These are phyloP conservation scores for Etheostoma nigrum DNA, from an alignment of 2,797 vertebrate genomes.

Conservation along the genomic window DNA sequence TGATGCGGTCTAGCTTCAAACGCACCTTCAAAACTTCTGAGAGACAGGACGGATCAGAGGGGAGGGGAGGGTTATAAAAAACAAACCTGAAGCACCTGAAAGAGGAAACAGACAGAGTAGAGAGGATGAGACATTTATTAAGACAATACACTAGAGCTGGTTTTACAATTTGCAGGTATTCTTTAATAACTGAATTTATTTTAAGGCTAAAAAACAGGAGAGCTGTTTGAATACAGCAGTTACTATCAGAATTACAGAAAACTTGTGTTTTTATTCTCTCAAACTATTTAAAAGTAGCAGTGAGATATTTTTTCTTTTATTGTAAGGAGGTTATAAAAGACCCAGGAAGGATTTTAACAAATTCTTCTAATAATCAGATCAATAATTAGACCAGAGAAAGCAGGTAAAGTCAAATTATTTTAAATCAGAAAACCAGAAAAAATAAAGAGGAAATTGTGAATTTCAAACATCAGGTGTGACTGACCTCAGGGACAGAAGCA, in stretches of 20 bases:
- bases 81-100: slow-evolving; percentile 43
- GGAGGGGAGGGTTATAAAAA: slow-evolving; percentile 42
- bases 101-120: background rate
- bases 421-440: background rate
- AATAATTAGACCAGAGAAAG: background rate
- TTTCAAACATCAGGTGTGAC: no score
- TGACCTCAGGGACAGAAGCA: background rate
- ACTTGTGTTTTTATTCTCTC: no score
- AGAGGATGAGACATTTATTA: background rate
- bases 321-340: background rate
- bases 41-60: slow-evolving; percentile 61
- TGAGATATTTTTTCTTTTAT: background rate
- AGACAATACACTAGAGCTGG: background rate
- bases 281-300: background rate
- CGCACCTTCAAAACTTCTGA: slow-evolving; percentile 61
- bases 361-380: background rate
- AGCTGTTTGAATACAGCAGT: background rate
- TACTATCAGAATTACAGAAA: no score
- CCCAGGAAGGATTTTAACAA: background rate
- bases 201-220: background rate
- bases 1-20: slow-evolving; percentile 84
- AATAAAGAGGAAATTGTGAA: no score
- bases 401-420: background rate
- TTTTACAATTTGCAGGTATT: background rate
- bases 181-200: background rate